Conservation (phyloP, 2,888 invertebrate genomes). For the Heliconius ethilla region DNA sequence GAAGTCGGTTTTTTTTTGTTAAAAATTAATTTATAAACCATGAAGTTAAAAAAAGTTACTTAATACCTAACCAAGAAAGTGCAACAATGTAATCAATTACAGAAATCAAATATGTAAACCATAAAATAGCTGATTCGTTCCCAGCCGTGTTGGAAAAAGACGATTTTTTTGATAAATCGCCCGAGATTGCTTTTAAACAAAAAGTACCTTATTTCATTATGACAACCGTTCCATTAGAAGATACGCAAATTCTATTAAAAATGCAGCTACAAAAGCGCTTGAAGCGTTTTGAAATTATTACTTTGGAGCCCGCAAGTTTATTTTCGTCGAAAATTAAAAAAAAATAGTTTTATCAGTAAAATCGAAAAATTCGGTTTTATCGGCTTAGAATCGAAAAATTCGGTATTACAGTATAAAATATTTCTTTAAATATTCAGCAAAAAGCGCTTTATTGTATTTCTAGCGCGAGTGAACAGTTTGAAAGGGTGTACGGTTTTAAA, state of each 20-base stretch:
- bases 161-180: conserved; percentile 70
- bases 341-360: too few relatives aligned
- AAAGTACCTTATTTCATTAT: conserved; percentile 78
- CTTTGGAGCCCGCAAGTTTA: background rate
- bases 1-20: too few relatives aligned
- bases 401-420: background rate
- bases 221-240: conserved; percentile 76
- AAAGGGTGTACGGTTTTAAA: conserved; percentile 75
- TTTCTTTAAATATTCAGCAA: conserved; percentile 26
- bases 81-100: background rate
- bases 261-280: conserved; percentile 63
- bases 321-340: background rate
- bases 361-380: too few relatives aligned
- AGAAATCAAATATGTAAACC: conserved; percentile 33
- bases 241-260: conserved; percentile 78
- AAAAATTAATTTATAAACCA: too few relatives aligned
- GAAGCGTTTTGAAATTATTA: conserved; percentile 33
- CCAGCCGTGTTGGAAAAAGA: conserved; percentile 67
- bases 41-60: background rate
- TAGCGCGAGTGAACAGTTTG: conserved; percentile 58
- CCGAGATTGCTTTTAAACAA: conserved; percentile 63
- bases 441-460: conserved; percentile 57
- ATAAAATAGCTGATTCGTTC: conserved; percentile 45
- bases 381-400: too few relatives aligned
- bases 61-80: background rate